Base-by-base conservation (phyloP, 2,888 invertebrate genomes). In the Diadromus collaris region DNA sequence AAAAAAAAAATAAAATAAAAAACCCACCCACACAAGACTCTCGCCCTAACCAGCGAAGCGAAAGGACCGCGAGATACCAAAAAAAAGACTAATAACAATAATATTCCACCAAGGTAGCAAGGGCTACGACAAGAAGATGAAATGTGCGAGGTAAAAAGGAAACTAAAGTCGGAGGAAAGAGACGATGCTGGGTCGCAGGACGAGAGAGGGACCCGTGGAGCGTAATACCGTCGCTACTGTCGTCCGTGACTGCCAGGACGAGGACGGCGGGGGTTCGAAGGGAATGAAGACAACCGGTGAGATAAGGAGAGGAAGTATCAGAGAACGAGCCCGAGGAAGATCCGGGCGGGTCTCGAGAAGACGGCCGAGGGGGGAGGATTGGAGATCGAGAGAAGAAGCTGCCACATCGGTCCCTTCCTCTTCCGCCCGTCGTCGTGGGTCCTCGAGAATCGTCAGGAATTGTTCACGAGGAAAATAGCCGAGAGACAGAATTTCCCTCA, bases 381-480 rank as follows among this genome's bases (percentile, higher is more conserved):
- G 68, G 63, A 72, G 71, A 79, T 71, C 75, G 79, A 48, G 64
- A 58, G 73, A 44, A 68, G 61, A 76, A 73, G 70, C 64, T 65
- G 73, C 76, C 69, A 74, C 61, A 63, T 73, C 70, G 73, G 27
- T 29, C 16, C 54, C 73, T 56, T 44, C 46, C 44, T 21, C 29
- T 29, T 56, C 73, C 32, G 19, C 27, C 54, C 48, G 32, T 63
- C 65, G 65, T 56, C 65, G 51, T 56, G 19, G 63, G 27, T 60
- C 68, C 67, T 48, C 72, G 72, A 64, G 69, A 78, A 78, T 81
- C 81, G 76, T 82, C 78, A 81, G 74, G 82, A 85, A 84, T 86
- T 85, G 85, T 83, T 85, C 85, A 83, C 81, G 84, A 81, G 78
- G 85, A 86, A 87, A 88, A 86, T 85, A 85, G 82, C 82, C 74